Evolutionary conservation across 35 echinoderm and acorn worm species (phyloP).

Genomic region (Chiridota heheva): DNA sequence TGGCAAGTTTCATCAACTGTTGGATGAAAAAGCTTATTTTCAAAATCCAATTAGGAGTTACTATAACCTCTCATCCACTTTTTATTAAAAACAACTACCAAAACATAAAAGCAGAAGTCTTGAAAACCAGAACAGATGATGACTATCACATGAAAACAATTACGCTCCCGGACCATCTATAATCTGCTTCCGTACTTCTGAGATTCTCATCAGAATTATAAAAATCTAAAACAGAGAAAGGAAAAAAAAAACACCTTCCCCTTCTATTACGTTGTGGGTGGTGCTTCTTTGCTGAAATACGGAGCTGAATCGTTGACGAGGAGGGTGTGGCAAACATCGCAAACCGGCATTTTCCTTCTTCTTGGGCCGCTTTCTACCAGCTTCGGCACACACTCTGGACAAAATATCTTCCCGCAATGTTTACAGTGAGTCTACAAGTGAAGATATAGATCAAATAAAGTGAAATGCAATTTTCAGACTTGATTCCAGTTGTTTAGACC

Average conservation of each 20-base stretch:
- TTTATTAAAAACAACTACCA: too few relatives aligned
- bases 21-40: too few relatives aligned
- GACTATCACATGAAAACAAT: too few relatives aligned
- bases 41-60: too few relatives aligned
- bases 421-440: slow-evolving; percentile 73
- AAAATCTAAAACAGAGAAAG: too few relatives aligned
- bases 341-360: slow-evolving; percentile 80
- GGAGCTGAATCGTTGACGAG: slow-evolving; percentile 90
- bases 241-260: not conserved
- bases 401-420: slow-evolving; percentile 87
- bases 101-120: too few relatives aligned
- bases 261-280: slow-evolving; percentile 61
- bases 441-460: not conserved
- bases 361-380: slow-evolving; percentile 79
- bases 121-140: too few relatives aligned
- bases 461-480: not conserved
- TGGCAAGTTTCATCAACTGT: too few relatives aligned
- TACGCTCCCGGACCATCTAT: too few relatives aligned
- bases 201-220: too few relatives aligned
- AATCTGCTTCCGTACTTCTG: too few relatives aligned
- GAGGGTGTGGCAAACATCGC: slow-evolving; percentile 85
- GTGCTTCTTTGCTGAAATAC: slow-evolving; percentile 79
- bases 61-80: too few relatives aligned
- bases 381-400: slow-evolving; percentile 80
- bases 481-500: not conserved